These are phyloP conservation scores for Montipora capitata DNA, from an alignment of 92 coral and sea anemone genomes.

Conservation along the genomic window DNA sequence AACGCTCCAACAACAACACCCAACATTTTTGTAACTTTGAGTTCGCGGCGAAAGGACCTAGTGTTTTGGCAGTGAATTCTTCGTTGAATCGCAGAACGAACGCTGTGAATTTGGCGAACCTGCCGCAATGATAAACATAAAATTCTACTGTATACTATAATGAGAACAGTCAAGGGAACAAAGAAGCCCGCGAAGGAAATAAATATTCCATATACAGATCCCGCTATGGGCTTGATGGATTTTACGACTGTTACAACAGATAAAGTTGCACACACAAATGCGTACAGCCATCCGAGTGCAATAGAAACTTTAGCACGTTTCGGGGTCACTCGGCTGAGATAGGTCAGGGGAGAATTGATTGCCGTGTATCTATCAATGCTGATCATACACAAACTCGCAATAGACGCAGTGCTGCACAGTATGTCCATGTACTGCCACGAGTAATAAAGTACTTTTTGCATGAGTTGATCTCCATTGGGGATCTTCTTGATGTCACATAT, in stretches of 20 bases:
- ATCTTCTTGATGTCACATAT: constrained; percentile 34
- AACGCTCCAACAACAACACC: constrained; percentile 89
- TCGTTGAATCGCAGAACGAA: constrained; percentile 27
- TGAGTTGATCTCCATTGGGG: constrained; percentile 20
- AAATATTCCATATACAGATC: constrained; percentile 76
- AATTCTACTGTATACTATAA: constrained; percentile 77
- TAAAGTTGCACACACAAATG: constrained; percentile 76
- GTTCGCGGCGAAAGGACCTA: constrained; percentile 73
- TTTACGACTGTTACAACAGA: constrained; percentile 70
- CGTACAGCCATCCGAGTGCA: constrained; percentile 81
- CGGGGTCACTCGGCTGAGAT: constrained; percentile 78
- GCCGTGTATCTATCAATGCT: constrained; percentile 85
- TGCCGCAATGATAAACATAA: constrained; percentile 75
- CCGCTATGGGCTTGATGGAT: constrained; percentile 64
- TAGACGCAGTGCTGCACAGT: constrained; percentile 88
- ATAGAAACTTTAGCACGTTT: constrained; percentile 76
- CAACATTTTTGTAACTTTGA: constrained; percentile 81
- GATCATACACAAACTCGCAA: constrained; percentile 82
- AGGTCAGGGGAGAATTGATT: constrained; percentile 82
- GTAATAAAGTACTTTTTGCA: constrained; percentile 53
- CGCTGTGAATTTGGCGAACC: constrained; percentile 56
- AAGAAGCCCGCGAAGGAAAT: constrained; percentile 84
- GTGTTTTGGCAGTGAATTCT: constrained; percentile 70
- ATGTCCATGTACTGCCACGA: constrained; percentile 87
- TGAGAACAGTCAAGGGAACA: constrained; percentile 67